These are phyloP conservation scores for Delia radicum DNA, from an alignment of 1,140 invertebrate genomes.

Conservation along the genomic window DNA sequence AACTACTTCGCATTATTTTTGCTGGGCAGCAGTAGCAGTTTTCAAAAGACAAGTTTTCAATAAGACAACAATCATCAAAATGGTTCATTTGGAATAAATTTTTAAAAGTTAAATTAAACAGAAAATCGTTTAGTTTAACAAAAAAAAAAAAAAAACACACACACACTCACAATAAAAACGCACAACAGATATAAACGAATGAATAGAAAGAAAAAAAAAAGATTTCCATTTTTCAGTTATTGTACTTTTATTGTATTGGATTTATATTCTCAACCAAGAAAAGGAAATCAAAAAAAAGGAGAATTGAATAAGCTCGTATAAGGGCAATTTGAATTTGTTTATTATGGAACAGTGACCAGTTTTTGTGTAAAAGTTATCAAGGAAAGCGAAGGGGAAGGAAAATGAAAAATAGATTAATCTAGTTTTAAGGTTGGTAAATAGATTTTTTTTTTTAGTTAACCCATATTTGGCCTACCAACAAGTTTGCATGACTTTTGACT, in stretches of 20 bases:
- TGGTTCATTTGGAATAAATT: slow-evolving; percentile 7
- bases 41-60: background rate
- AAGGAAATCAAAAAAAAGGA: background rate
- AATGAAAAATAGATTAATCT: background rate
- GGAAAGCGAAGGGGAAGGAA: background rate
- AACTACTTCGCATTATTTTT: too few species aligned
- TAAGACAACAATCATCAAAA: slow-evolving; percentile 10
- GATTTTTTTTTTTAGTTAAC: background rate
- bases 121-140: slow-evolving; percentile 21
- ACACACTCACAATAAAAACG: background rate
- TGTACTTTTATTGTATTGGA: background rate
- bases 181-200: background rate
- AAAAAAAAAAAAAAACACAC: too few species aligned
- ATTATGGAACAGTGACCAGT: background rate
- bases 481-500: slow-evolving; percentile 12
- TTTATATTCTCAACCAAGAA: background rate
- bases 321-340: background rate
- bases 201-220: background rate
- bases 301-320: background rate
- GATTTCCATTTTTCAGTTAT: background rate
- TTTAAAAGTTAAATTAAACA: slow-evolving; percentile 24
- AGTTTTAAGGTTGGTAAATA: slow-evolving; percentile 8
- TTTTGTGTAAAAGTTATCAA: background rate
- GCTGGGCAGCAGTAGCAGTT: background rate
- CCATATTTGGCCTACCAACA: slow-evolving; percentile 12